Base-by-base conservation (phyloP, 2,797 vertebrate genomes). In the Pipistrellus nathusii region DNA sequence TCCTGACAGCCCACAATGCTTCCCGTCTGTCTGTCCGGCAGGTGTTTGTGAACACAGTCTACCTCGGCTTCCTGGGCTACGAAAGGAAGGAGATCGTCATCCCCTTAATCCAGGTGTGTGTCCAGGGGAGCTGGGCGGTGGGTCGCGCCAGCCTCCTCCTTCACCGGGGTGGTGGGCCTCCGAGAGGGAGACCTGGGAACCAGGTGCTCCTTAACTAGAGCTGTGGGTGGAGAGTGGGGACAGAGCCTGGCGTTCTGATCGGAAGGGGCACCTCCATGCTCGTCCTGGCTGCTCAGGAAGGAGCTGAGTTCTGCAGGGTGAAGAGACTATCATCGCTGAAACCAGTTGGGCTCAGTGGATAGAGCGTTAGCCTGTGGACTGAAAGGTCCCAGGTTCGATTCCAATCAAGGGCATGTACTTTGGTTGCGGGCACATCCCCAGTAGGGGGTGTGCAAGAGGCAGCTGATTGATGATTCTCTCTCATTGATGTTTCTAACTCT, bases 11-110 rank as follows among this genome's bases (percentile, higher is more conserved):
- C 41, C 13, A 5, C 5, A 32, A 7, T 48, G 38, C 35, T 69
- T 76, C 13, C 30, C 35, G 18, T 82, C 77, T 88, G 38, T 95
- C 73, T 13, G 85, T 85, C 68, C 96, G 94, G 32, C 97, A 99
- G 99, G 99, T 99, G 48, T 99, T 99, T 98, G 97, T 99, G 78
- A 98, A 99, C 98, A 98, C 98, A 82, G 97, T 97, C 92, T 99
- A 98, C 46, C 97, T 99, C 48, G 99, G 99, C 20, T 98, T 98
- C 96, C 98, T 99, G 96, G 99, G 99, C 97, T 99, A 99, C 64
- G 98, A 98, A 78, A 98, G 38, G 0, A 92, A 98, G 73, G 98
- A 99, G 96, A 97, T 99, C 92, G 93, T 97, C 1, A 98, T 99
- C 95, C 98, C 99, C 57, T 98, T 99, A 87, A 98, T 98, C 96